Conservation (phyloP, 2,113 vertebrate genomes). For the Salvelinus fontinalis region DNA sequence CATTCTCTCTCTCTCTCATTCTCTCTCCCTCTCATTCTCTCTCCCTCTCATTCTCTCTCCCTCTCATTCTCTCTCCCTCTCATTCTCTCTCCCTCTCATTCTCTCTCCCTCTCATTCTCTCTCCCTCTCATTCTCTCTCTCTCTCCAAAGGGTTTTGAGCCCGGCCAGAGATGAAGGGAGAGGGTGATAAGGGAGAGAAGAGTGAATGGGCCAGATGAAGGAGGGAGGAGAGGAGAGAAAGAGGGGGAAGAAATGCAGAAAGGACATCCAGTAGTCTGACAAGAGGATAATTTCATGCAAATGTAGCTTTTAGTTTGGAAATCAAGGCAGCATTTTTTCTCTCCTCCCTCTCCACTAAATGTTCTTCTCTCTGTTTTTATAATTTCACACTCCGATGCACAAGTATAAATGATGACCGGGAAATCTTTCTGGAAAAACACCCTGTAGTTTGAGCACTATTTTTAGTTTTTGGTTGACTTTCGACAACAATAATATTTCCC, state of each 20-base stretch:
- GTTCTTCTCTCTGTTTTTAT: constrained; percentile 48
- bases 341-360: constrained; percentile 15
- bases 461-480: constrained; percentile 13
- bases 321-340: constrained; percentile 34
- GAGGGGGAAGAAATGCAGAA: constrained; percentile 10
- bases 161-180: neutral
- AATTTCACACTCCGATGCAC: constrained; percentile 70
- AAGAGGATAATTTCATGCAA: constrained; percentile 40
- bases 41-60: too few species aligned
- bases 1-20: too few species aligned
- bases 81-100: too few species aligned
- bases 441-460: neutral
- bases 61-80: too few species aligned
- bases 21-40: too few species aligned
- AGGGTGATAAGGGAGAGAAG: neutral
- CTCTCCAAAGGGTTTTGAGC: neutral
- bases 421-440: constrained; percentile 43
- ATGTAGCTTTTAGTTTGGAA: constrained; percentile 38
- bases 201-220: neutral
- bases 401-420: constrained; percentile 61
- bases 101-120: too few species aligned
- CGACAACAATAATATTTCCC: neutral
- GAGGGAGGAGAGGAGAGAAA: neutral
- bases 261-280: constrained; percentile 21
- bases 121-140: too few species aligned